Percentiles rank a stretch among this genome's conserved stretches.
These are phyloP conservation scores for Drosophila lacteicornis DNA, from an alignment of 1,140 invertebrate species.

Conservation along the genomic window DNA sequence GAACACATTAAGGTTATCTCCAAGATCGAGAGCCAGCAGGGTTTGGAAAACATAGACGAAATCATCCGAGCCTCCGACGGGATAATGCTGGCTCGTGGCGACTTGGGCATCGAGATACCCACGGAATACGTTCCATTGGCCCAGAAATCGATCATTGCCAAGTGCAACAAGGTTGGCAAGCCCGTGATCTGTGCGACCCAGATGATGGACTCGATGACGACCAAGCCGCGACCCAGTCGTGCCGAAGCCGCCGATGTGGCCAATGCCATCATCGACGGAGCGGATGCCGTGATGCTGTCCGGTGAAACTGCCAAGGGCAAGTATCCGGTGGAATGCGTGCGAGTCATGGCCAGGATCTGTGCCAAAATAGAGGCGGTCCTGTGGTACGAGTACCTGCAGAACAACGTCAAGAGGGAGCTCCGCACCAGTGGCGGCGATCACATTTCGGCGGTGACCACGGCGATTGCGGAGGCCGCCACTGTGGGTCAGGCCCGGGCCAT, in stretches of 20 bases:
- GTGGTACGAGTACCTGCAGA: conserved; percentile 63
- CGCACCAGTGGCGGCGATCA: conserved; percentile 21
- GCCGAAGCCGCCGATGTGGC: conserved; percentile 98
- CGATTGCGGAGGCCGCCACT: conserved; percentile 46
- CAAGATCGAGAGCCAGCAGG: conserved; percentile 99
- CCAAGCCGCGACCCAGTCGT: conserved; percentile 96
- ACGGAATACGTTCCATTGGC: conserved; percentile 99
- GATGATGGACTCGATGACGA: conserved; percentile 99
- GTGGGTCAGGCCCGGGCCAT: conserved; percentile 49
- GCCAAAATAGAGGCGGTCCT: conserved; percentile 57
- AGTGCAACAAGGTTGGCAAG: conserved; percentile 96
- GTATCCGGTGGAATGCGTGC: conserved; percentile 91
- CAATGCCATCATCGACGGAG: conserved; percentile 98
- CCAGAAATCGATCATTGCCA: conserved; percentile 97
- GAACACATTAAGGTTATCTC: conserved; percentile 97
- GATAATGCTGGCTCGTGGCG: conserved; percentile 98
- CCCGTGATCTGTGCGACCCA: conserved; percentile 98
- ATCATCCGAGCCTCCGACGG: conserved; percentile 97
- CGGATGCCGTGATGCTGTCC: conserved; percentile 98
- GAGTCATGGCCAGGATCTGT: conserved; percentile 58
- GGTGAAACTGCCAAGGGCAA: conserved; percentile 99
- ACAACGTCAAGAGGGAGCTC: conserved; percentile 33
- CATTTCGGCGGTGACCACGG: conserved; percentile 44
- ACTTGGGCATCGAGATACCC: conserved; percentile 98
- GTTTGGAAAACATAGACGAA: conserved; percentile 96